Base-by-base conservation (phyloP, 2,888 invertebrate species). In the Aphodius granarius region DNA sequence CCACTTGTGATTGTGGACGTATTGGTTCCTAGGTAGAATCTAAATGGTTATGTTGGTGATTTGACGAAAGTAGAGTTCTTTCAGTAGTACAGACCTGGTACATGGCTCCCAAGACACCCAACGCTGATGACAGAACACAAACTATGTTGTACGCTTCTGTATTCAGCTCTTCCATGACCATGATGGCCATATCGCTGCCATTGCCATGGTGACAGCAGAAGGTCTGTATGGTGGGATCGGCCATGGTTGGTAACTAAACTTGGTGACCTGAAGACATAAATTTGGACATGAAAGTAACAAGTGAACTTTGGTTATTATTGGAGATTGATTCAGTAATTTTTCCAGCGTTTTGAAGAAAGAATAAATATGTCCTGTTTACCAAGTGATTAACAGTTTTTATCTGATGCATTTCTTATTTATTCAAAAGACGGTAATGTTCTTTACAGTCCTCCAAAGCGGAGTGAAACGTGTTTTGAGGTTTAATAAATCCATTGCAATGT, bases 211-310 rank as follows among this genome's bases (percentile, higher is more conserved):
- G 92, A 83, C 93, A 93, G 84, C 95, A 95, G 85, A 94, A 94
- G 15, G 94, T 94, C 89, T 95, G 95, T 82, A 95, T 93, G 64
- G 94, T 94, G 73, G 95, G 95, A 87, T 95, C 95, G 62, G 94
- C 94, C 95, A 94, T 94, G n/a, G n/a, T n/a, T 78, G n/a, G n/a
- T n/a, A n/a, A 43, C 43, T 43, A 43, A 43, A 13, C 13, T 43
- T 9, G 13, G 6, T 43, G 43, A 13, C 43, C 43, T 43, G 13
- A 43, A 43, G n/a, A n/a, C n/a, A n/a, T n/a, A n/a, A n/a, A n/a
- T n/a, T n/a, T n/a, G n/a, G n/a, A n/a, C n/a, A n/a, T n/a, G n/a
- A n/a, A n/a, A n/a, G n/a, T n/a, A n/a, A n/a, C n/a, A n/a, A n/a
- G n/a, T n/a, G n/a, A n/a, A n/a, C n/a, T n/a, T n/a, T n/a, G n/a